These are phyloP conservation scores for Crocodylus rhombifer DNA, from an alignment of 2,797 vertebrate genomes.

Conservation along the genomic window DNA sequence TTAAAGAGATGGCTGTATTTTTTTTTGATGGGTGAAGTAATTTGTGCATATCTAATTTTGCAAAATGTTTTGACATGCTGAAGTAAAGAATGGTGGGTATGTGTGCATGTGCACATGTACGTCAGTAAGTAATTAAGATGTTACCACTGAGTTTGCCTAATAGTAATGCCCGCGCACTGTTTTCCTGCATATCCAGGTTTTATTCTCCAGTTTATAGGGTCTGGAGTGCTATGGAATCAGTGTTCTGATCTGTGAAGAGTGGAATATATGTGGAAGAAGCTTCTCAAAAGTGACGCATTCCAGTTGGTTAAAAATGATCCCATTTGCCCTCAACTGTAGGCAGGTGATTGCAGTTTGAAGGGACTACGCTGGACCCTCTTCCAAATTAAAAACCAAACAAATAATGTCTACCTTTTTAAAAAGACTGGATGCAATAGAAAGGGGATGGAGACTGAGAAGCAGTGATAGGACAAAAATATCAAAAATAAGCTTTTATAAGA, in stretches of 20 bases:
- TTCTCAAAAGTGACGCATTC: slow-evolving; percentile 1
- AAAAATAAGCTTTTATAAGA: slow-evolving; percentile 1
- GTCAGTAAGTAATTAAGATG: not conserved
- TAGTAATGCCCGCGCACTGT: not conserved
- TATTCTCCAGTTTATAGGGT: not conserved
- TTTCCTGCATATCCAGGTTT: not conserved
- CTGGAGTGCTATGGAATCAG: not conserved
- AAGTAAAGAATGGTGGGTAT: not conserved
- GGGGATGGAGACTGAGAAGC: slow-evolving; percentile 27
- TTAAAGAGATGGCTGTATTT: slow-evolving; percentile 41
- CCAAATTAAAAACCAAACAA: not conserved
- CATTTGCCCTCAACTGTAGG: not conserved
- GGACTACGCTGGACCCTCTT: not conserved
- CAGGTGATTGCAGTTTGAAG: not conserved
- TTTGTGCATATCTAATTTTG: not conserved
- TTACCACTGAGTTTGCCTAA: not conserved
- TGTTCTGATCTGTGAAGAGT: not conserved
- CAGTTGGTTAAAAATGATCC: not conserved
- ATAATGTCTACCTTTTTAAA: not conserved
- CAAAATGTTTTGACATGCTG: not conserved
- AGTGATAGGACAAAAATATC: not conserved
- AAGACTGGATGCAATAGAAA: not conserved
- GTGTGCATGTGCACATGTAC: too few relatives aligned
- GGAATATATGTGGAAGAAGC: not conserved
- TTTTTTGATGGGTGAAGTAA: slow-evolving; percentile 11